Evolutionary conservation across 2,113 vertebrate species (phyloP), one percentile per base, ranked within the genome.

Genomic region (Bagarius yarrelli): DNA sequence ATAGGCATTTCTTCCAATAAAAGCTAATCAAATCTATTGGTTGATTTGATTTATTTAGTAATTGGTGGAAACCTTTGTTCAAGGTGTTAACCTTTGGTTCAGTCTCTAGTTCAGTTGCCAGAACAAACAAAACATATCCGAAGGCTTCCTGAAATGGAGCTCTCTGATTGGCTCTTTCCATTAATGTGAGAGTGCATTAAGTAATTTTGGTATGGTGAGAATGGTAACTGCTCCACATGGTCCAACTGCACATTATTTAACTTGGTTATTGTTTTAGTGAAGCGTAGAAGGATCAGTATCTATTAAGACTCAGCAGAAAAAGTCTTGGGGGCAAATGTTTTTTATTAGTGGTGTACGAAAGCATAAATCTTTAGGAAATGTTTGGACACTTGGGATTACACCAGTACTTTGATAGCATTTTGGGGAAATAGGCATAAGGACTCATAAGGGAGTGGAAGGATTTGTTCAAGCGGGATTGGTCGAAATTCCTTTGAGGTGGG

Each of bases 211-310:
- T 56, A 57, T n/a, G n/a, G n/a, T n/a, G n/a, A n/a, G n/a, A 47
- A 16, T 71, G 76, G 76, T 69, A 79, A 79, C 61, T 13, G 23
- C 60, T 55, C 23, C 73, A 63, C n/a, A 32, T 40, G 15, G 14
- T 15, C 66, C 8, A 25, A 70, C n/a, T 50, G 67, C 13, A 69
- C 44, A 2, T n/a, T 34, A n/a, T 67, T 47, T 50, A 21, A 67
- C 1, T 4, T 21, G 76, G 72, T 44, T 14, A 21, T 8, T 56
- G 5, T 8, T 32, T 50, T 78, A 50, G 14, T 70, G n/a, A n/a
- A 18, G 14, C 19, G 47, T 27, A 53, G 27, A 3, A 32, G 9
- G 47, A 52, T 25, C 19, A 18, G 14, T n/a, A 50, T 50, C 16
- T 18, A 32, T 4, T 21, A 53, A 47, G 47, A 72, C 25, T 25